phyloP scores from a whole-genome alignment of 1,140 invertebrate species.

The Aphidius ervi region DNA sequence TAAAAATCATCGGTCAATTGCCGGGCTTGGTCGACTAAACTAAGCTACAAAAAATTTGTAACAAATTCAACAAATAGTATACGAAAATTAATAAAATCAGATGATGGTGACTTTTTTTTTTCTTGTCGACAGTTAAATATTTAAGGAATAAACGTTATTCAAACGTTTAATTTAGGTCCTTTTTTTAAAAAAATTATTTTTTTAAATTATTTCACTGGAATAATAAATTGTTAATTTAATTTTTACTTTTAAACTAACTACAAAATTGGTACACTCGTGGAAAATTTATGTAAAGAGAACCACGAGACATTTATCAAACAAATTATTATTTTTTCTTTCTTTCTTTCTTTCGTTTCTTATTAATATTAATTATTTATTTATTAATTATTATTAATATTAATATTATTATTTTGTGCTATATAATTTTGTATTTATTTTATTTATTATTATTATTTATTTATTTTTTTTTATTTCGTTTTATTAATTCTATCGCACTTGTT shows the following conservation, averaged over 20 bases:
- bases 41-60: conserved; percentile 48
- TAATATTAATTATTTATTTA: conserved; percentile 8
- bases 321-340: conserved; percentile 7
- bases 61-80: conserved; percentile 50
- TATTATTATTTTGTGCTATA: conserved; percentile 10
- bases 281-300: conserved; percentile 29
- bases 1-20: conserved; percentile 36
- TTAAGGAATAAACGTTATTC: conserved; percentile 35
- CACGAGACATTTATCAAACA: conserved; percentile 25
- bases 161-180: conserved; percentile 43
- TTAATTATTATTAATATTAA: conserved; percentile 15
- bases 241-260: conserved; percentile 30
- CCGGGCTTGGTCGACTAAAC: conserved; percentile 47
- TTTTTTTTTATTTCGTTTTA: conserved; percentile 17
- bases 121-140: conserved; percentile 34
- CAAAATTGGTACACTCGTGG: conserved; percentile 36
- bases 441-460: not conserved
- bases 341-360: conserved; percentile 12
- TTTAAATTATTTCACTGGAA: conserved; percentile 36
- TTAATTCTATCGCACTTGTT: conserved; percentile 10
- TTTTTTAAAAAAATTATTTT: conserved; percentile 29
- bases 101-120: conserved; percentile 35
- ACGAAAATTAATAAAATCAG: conserved; percentile 43
- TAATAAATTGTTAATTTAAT: conserved; percentile 22
- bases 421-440: conserved; percentile 7